These are phyloP conservation scores for Notechis scutatus DNA, from an alignment of 2,113 vertebrate species.

Conservation along the genomic window DNA sequence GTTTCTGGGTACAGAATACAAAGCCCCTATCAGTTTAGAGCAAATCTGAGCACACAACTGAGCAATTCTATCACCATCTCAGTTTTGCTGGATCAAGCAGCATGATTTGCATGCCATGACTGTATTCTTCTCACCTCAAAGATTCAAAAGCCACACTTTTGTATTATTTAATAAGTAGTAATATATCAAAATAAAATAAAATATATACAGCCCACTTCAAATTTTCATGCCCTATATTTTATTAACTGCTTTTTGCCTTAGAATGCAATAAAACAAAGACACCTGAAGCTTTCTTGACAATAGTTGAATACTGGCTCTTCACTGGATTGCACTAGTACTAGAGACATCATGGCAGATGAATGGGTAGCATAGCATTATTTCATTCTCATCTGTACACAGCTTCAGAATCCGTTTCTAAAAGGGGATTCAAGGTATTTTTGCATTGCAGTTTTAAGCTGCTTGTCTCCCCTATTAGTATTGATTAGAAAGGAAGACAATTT, in stretches of 20 bases:
- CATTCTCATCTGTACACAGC: background rate
- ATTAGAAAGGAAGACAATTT: background rate
- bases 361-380: background rate
- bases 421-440: background rate
- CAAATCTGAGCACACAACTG: background rate
- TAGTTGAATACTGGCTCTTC: background rate
- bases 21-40: background rate
- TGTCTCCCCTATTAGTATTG: background rate
- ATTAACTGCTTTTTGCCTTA: conserved; percentile 52
- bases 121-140: background rate
- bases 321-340: background rate
- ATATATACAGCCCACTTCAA: background rate
- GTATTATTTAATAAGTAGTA: background rate
- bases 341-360: background rate
- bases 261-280: conserved; percentile 35
- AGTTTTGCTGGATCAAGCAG: background rate
- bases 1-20: background rate
- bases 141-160: background rate
- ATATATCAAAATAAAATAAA: background rate
- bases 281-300: background rate
- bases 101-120: background rate
- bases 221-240: conserved; percentile 37
- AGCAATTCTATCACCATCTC: background rate
- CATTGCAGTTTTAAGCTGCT: background rate
- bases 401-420: background rate